A percentile compares a stretch with the other conserved stretches of the same genome.
Conservation (phyloP, 2,113 vertebrate species). For the Takifugu flavidus region DNA sequence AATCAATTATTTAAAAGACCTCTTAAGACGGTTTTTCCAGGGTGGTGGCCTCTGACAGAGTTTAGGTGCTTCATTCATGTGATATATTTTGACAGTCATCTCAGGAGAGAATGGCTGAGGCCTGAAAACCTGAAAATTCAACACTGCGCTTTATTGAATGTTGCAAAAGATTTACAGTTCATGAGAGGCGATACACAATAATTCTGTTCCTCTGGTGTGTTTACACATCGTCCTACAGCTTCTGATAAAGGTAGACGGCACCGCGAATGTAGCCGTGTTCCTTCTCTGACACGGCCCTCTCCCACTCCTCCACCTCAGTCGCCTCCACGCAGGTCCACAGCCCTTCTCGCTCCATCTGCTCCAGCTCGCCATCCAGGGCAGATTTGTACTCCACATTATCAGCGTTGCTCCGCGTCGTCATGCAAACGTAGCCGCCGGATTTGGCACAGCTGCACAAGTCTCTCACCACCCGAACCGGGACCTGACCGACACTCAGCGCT, state of each 20-base stretch:
- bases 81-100: too few relatives aligned
- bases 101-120: too few relatives aligned
- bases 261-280: conserved; percentile 82
- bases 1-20: too few relatives aligned
- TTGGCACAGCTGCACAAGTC: conserved; percentile 81
- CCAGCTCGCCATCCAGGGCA: conserved; percentile 69
- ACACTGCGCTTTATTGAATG: too few relatives aligned
- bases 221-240: conserved; percentile 18
- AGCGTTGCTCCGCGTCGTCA: conserved; percentile 82
- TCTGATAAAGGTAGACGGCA: conserved; percentile 80
- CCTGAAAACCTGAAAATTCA: too few relatives aligned
- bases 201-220: not conserved
- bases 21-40: too few relatives aligned
- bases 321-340: conserved; percentile 73
- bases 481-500: conserved; percentile 79
- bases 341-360: conserved; percentile 70
- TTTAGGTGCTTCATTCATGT: too few relatives aligned
- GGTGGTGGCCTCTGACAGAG: too few relatives aligned
- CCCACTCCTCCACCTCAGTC: conserved; percentile 78
- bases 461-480: conserved; percentile 68
- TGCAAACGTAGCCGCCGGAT: conserved; percentile 83
- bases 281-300: conserved; percentile 73
- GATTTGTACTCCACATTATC: conserved; percentile 80
- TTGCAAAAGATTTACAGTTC: not conserved
- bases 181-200: not conserved